These are phyloP conservation scores for Drosophila kurseongensis DNA, from an alignment of 1,140 invertebrate species.

Conservation along the genomic window DNA sequence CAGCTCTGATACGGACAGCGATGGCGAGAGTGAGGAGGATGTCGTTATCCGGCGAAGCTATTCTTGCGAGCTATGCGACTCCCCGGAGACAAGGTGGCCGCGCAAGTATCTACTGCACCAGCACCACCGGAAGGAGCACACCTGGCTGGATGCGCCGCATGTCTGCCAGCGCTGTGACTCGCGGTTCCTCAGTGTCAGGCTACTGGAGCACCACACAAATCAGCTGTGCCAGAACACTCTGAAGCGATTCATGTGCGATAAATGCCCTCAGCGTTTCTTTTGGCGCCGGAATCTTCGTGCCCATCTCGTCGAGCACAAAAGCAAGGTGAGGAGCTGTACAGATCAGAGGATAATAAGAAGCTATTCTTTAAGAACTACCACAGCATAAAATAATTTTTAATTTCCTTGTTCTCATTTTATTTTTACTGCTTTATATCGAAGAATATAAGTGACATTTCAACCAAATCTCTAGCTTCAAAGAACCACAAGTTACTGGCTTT, in stretches of 20 bases:
- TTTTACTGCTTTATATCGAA: not conserved
- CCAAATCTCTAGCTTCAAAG: not conserved
- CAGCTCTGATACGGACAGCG: constrained; percentile 71
- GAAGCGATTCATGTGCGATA: constrained; percentile 69
- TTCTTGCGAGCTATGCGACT: constrained; percentile 64
- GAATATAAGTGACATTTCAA: not conserved
- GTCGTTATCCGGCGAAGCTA: constrained; percentile 62
- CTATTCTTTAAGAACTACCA: not conserved
- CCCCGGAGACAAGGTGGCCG: constrained; percentile 38
- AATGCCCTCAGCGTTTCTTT: constrained; percentile 71
- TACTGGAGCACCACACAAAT: constrained; percentile 63
- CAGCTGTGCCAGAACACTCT: constrained; percentile 68
- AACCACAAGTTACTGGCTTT: not conserved
- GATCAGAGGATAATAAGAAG: constrained; percentile 2
- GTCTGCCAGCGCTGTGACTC: constrained; percentile 72
- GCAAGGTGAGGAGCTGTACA: constrained; percentile 51
- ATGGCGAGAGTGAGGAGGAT: constrained; percentile 51
- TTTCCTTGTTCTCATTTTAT: not conserved
- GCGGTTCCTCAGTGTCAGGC: constrained; percentile 60
- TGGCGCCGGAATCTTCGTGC: constrained; percentile 64
- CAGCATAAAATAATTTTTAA: not conserved
- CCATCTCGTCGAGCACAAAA: constrained; percentile 65
- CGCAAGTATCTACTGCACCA: constrained; percentile 70
- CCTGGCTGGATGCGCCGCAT: constrained; percentile 69
- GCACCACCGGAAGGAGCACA: constrained; percentile 65